Base-by-base conservation (phyloP, 2,797 vertebrate species). In the Lepus townsendii region DNA sequence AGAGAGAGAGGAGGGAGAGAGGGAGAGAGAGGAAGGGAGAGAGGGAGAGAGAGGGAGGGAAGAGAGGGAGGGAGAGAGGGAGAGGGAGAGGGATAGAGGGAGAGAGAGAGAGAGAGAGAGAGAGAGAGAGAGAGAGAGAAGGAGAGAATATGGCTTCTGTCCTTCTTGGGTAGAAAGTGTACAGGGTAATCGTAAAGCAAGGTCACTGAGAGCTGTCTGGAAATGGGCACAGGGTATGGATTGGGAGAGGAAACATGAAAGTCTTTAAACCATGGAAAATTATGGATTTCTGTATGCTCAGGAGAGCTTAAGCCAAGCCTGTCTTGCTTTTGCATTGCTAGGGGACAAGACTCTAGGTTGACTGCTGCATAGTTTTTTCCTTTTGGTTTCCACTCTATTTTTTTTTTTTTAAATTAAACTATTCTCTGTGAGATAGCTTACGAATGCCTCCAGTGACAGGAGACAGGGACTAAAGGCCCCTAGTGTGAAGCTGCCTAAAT, bases 271-370 rank as follows among this genome's bases (percentile, higher is more conserved):
- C n/a, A 11, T 19, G n/a, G 68, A 57, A 63, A 73, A 26, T 57
- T 24, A 57, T 14, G 50, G 86, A 85, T 62, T 84, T 84, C 52
- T 69, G 1, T 73, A 24, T 73, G 63, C 35, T 30, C 57, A 47
- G 54, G 57, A 66, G 69, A 73, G 30, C 78, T 77, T 62, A 19
- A 57, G 76, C 69, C 65, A 42, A 79, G 50, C 54, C 57, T 90
- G 60, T 90, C 57, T 95, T 62, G 26, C 62, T 75, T 94, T 95
- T 80, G 86, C 78, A 12, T 66, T 73, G 50, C 57, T 11, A 27
- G 52, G 80, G 79, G 89, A 50, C 73, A 85, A 13, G 69, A 66
- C 35, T 87, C 47, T n/a, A 65, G 63, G 52, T 42, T 62, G 75
- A 80, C 52, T 60, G 54, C 32, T 50, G 42, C 24, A 14, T 52